Percentiles rank a stretch among this genome's conserved stretches.
These are phyloP conservation scores for Numenius phaeopus DNA, from an alignment of 2,797 vertebrate genomes.

Conservation along the genomic window DNA sequence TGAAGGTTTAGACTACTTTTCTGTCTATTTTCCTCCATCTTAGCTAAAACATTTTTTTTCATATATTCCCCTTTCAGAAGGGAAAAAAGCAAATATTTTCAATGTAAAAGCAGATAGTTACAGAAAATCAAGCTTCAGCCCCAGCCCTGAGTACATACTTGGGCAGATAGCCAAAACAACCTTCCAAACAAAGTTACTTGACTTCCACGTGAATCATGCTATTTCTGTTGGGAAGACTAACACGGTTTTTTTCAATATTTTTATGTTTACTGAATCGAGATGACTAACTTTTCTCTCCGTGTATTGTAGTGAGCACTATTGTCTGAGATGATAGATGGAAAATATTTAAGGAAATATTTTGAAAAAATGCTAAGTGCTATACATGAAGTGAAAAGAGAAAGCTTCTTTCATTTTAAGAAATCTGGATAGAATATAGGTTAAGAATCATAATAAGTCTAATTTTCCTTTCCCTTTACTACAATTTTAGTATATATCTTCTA, in stretches of 20 bases:
- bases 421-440: neutral
- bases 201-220: neutral
- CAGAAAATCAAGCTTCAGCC: neutral
- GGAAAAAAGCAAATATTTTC: neutral
- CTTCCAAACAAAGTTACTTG: neutral
- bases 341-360: neutral
- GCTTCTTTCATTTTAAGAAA: neutral
- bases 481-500: neutral
- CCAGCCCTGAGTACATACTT: neutral
- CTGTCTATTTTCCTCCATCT: neutral
- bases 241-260: neutral
- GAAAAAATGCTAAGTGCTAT: neutral
- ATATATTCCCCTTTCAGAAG: neutral
- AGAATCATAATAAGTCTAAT: neutral
- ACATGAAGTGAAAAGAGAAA: neutral
- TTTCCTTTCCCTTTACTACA: neutral
- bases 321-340: neutral
- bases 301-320: neutral
- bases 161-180: neutral
- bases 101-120: neutral
- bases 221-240: neutral
- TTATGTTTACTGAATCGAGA: neutral
- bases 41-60: neutral
- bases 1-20: neutral
- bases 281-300: neutral